Percentiles rank a stretch among this genome's conserved stretches.
These are phyloP conservation scores for Lochmaea crataegi DNA, from an alignment of 2,888 invertebrate species.

Conservation along the genomic window DNA sequence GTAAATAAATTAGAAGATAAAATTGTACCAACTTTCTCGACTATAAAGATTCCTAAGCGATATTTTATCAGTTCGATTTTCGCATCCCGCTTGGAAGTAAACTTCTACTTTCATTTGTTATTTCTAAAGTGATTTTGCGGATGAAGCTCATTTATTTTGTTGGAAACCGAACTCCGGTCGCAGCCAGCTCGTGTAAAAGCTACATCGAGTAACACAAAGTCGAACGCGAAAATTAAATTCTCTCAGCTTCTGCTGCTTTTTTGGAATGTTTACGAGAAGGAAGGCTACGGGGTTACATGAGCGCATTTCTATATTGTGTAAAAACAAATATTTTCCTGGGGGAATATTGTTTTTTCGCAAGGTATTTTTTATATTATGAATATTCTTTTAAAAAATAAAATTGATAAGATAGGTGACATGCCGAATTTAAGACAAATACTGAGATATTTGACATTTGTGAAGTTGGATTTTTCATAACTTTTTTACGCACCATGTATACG, in stretches of 20 bases:
- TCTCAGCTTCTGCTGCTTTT: constrained; percentile 9
- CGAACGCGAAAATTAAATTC: constrained; percentile 26
- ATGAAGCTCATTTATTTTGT: constrained; percentile 48
- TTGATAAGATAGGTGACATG: too few relatives aligned
- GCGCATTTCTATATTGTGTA: neutral
- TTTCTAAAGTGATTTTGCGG: constrained; percentile 49
- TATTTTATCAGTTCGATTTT: constrained; percentile 31
- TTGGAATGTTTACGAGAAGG: neutral
- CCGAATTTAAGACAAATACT: too few relatives aligned
- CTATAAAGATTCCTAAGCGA: constrained; percentile 5
- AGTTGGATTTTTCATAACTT: too few relatives aligned
- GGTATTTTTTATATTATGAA: neutral
- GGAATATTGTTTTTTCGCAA: neutral
- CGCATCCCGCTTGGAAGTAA: constrained; percentile 36
- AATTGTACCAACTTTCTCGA: neutral
- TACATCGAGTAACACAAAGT: constrained; percentile 14
- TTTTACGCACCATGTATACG: too few relatives aligned
- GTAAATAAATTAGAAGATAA: neutral
- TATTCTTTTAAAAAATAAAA: neutral
- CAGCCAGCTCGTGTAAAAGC: constrained; percentile 22
- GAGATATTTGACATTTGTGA: too few relatives aligned
- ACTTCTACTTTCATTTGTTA: constrained; percentile 50
- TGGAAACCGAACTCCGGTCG: constrained; percentile 21
- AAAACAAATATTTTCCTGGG: neutral
- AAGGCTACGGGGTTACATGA: neutral